Evolutionary conservation across 2,797 vertebrate genomes (phyloP), one percentile per base, ranked within the genome.

Genomic region (Cuniculus paca): DNA sequence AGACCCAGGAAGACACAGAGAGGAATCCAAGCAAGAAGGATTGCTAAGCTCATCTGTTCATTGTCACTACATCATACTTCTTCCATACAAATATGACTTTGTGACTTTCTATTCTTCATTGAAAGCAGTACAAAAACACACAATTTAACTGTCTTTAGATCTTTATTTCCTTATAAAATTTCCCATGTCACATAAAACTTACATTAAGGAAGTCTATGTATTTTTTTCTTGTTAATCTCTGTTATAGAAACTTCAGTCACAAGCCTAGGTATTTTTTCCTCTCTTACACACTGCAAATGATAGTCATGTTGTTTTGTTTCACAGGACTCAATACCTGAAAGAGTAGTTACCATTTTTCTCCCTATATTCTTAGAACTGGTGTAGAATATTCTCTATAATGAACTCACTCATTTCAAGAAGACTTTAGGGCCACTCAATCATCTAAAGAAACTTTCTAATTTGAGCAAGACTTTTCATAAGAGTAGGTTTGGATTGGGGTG

Each of bases 251-350:
- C 9, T 39, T n/a, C 13, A 36, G 12, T 28, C 63, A 31, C 0
- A 3, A 45, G 72, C 36, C 58, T 28, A 48, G 17, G 26, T 60
- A 6, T 34, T 10, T 86, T 86, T 92, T 75, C 34, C 48, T 54
- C 24, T 68, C 42, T n/a, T 70, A 14, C 7, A 58, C 12, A 56
- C n/a, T 65, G n/a, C 26, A 34, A 48, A 9, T 68, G 50, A n/a
- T 0, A 5, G 79, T 10, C 8, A 17, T 31, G 8, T 4, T 34
- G 12, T 70, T 86, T 90, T 28, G 56, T 36, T 45, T 48, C 86
- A 60, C 0, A 4, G 2, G 36, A 11, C 17, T 90, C 9, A 34
- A 11, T 17, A 2, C 5, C 8, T 77, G 22, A 36, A 90, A 0
- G 1, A 92, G 20, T 96, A 86, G 22, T 94, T 50, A 56, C 4